Evolutionary conservation across 2,888 invertebrate genomes (phyloP), one percentile per base, ranked within the genome.

Genomic region (Pycnomerus fuliginosus): DNA sequence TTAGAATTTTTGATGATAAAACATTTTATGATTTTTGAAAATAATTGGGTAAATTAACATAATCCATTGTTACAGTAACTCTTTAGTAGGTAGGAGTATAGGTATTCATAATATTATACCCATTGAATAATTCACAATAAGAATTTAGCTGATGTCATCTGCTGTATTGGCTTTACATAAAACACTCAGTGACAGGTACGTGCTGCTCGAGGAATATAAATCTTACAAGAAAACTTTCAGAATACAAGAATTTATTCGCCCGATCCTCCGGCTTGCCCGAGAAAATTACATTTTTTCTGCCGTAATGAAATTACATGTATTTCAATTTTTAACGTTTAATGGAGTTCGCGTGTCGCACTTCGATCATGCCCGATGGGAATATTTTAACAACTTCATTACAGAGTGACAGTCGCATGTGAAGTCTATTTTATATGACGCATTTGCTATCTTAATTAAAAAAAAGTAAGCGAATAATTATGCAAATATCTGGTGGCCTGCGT

Each of bases 381-480:
- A 55, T 56, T n/a, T 54, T 44, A 62, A 66, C 64, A 66, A 66
- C 66, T 66, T 61, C 58, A 66, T 66, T 65, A 62, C 40, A 46
- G 51, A 55, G 57, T 60, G 62, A 62, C 60, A 64, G 55, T 65
- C 52, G 62, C 64, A 64, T 64, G 64, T 62, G 55, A 54, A 54
- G 44, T 50, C 17, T 37, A 24, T 38, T 50, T 24, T 37, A 24
- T 38, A 47, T 47, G 47, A 47, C 51, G 60, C 54, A 53, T 54
- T 47, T 55, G 48, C 52, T 59, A 57, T 61, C 62, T 62, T 64
- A 65, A 65, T 62, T 63, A 64, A 62, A 58, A 60, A 62, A 57
- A 27, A 42, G 41, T 49, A 48, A 59, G 58, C 51, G 61, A 60
- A 64, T 62, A 61, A 64, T 64, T 64, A 65, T 65, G 64, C 45